phyloP scores from a whole-genome alignment of 2,888 invertebrate species.

The Argyresthia goedartella region DNA sequence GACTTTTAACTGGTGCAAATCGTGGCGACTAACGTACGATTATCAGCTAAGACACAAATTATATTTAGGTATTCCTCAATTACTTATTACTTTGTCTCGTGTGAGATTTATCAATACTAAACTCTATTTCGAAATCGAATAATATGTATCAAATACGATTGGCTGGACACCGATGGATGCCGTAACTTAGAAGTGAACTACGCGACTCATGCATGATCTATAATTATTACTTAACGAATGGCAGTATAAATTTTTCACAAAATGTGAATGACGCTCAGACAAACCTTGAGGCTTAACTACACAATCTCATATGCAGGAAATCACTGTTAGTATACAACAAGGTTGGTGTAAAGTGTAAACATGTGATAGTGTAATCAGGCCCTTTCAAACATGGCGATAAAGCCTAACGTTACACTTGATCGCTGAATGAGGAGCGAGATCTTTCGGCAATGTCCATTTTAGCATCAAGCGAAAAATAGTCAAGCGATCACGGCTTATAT shows the following conservation, averaged over 20 bases:
- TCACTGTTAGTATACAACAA: neutral
- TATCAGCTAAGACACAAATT: conserved; percentile 70
- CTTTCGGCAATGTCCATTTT: no score
- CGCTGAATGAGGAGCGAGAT: no score
- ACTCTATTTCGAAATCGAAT: conserved; percentile 67
- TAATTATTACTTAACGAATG: conserved; percentile 64
- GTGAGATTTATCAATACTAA: conserved; percentile 61
- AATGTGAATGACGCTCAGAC: conserved; percentile 16
- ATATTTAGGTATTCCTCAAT: conserved; percentile 54
- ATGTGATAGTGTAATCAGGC: no score
- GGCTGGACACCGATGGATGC: conserved; percentile 61
- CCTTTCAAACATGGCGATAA: no score
- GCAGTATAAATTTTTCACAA: conserved; percentile 59
- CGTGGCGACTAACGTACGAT: conserved; percentile 34
- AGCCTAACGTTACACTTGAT: no score
- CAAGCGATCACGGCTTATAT: no score
- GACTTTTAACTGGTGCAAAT: no score
- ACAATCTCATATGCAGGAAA: conserved; percentile 22
- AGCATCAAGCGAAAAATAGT: no score
- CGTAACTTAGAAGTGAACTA: conserved; percentile 57
- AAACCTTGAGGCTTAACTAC: no score
- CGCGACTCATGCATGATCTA: conserved; percentile 51
- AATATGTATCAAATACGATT: conserved; percentile 66
- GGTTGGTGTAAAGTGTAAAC: no score
- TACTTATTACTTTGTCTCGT: conserved; percentile 52